Conservation (phyloP, 2,113 vertebrate species). For the Himantopus leucocephalus region DNA sequence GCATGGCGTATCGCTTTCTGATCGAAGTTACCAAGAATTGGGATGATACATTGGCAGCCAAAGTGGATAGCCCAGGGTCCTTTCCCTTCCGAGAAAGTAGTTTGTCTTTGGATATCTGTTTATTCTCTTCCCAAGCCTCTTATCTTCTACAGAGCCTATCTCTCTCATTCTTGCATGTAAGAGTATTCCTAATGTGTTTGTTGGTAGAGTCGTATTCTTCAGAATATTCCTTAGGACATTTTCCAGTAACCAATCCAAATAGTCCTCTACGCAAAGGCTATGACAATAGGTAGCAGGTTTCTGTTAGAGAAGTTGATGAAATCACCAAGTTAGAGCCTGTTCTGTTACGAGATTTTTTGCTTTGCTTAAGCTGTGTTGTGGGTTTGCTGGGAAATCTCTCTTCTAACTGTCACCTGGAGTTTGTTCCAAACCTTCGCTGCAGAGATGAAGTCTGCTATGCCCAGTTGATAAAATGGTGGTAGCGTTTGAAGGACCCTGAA, state of each 20-base stretch:
- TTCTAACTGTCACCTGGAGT: background rate
- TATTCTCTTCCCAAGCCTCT: background rate
- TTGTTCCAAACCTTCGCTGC: background rate
- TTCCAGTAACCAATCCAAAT: background rate
- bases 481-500: background rate
- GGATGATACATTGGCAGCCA: background rate
- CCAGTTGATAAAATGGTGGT: background rate
- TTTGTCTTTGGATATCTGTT: background rate
- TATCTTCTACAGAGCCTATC: background rate
- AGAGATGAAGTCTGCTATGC: background rate
- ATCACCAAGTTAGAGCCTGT: background rate
- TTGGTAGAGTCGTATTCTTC: background rate
- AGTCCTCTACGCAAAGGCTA: background rate
- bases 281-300: background rate
- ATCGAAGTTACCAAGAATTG: background rate
- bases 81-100: background rate
- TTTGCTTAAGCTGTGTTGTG: background rate
- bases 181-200: background rate
- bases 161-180: background rate
- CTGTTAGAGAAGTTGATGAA: background rate
- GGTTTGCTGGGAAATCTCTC: background rate
- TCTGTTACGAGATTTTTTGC: background rate
- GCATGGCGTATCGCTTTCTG: background rate
- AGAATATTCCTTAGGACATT: background rate
- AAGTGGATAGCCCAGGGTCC: background rate